Evolutionary conservation across 1,140 invertebrate species (phyloP).

Genomic region (Myzus persicae): DNA sequence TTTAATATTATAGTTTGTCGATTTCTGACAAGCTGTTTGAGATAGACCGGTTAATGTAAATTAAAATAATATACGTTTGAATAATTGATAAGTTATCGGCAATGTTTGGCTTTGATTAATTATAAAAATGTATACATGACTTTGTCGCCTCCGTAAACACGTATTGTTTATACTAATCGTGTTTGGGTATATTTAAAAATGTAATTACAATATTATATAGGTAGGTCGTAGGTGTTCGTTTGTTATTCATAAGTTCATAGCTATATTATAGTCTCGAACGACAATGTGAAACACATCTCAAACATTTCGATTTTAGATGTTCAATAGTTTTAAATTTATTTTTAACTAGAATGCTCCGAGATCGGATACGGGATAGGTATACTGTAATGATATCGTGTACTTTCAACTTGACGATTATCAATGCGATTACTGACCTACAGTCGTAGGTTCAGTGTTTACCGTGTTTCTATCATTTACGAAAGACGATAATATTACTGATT

Average conservation of each 20-base stretch:
- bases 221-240: background rate
- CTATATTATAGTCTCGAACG: background rate
- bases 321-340: background rate
- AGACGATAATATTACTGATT: background rate
- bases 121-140: background rate
- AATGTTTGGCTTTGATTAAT: background rate
- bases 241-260: background rate
- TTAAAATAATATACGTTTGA: background rate
- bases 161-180: background rate
- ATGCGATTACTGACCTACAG: background rate
- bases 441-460: background rate
- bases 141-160: background rate
- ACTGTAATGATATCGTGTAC: background rate
- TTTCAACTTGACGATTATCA: background rate
- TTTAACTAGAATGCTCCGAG: background rate
- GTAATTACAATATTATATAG: background rate
- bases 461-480: background rate
- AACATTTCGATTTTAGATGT: background rate
- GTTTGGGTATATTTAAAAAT: background rate
- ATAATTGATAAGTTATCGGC: background rate
- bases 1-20: background rate
- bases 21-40: background rate
- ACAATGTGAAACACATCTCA: background rate
- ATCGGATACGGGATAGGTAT: background rate
- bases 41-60: background rate